Evolutionary conservation across 2,888 invertebrate genomes (phyloP), one percentile per base, ranked within the genome.

Genomic region (Oithona nana): DNA sequence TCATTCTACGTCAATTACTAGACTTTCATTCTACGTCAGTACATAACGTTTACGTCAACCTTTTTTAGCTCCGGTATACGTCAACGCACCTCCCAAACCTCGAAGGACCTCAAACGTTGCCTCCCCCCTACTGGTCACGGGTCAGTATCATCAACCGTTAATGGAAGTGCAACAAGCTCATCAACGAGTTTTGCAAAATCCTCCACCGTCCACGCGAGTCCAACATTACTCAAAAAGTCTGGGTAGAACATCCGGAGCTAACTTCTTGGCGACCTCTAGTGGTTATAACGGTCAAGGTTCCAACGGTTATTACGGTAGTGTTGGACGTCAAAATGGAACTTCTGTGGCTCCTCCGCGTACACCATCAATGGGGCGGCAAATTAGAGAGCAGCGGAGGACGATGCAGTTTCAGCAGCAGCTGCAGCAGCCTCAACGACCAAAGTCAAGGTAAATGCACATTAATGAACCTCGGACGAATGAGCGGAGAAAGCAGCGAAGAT

Each of bases 61-160:
- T 39, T 16, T 16, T 39, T 16, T 16, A 6, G 39, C 39, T 39
- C 39, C 88, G 0, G 78, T 88, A 1, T 90, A 90, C 70, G 88
- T 86, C 1, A 89, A 89, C 73, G 88, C 89, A 1, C 88, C 88
- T 13, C 88, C 89, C 0, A 89, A 89, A 71, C 88, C 89, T 0
- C 77, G 86, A 70, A 79, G 88, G 61, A 79, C 86, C 31, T 84
- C 82, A 65, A 85, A 86, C 69, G 78, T 78, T 26, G 66, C 6
- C 6, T 11, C 6, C 16, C 39, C 39, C 16, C 39, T 39, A 39
- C 6, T 39, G 39, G 39, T 39, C 8, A 39, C 39, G 6, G 39
- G 39, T 6, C 39, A 39, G 16, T 39, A 39, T 39, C 39, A 39
- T 39, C 39, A 39, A 16, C 39, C 39, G 16, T 39, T 39, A 16